Percentiles rank a stretch among this genome's conserved stretches.
Evolutionary conservation across 2,888 invertebrate genomes (phyloP).

Genomic region (Agonopterix alstromeriana): DNA sequence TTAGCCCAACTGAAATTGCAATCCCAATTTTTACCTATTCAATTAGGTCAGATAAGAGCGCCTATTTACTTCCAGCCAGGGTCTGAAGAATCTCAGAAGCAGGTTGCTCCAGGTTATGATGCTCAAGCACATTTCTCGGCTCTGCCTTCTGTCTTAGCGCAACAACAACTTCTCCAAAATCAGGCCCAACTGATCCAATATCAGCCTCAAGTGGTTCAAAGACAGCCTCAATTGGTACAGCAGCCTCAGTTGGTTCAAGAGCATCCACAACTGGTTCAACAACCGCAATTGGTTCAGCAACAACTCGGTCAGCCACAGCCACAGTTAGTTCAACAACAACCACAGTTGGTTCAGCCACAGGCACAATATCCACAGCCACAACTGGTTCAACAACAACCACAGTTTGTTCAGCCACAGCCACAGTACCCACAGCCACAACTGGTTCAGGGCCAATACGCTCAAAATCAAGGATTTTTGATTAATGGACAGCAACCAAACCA

Average conservation of each 20-base stretch:
- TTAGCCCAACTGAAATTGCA: slow-evolving; percentile 53
- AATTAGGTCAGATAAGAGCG: slow-evolving; percentile 38
- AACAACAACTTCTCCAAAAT: slow-evolving; percentile 31
- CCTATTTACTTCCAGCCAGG: slow-evolving; percentile 39
- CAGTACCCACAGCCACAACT: slow-evolving; percentile 3
- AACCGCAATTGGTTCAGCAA: background rate
- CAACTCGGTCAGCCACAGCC: slow-evolving; percentile 4
- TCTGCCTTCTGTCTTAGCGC: slow-evolving; percentile 53
- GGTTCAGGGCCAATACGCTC: slow-evolving; percentile 1
- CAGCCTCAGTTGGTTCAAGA: slow-evolving; percentile 17
- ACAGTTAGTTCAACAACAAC: slow-evolving; percentile 8
- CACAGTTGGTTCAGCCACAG: background rate
- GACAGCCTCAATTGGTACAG: background rate
- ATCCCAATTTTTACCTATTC: slow-evolving; percentile 46
- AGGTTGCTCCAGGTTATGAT: slow-evolving; percentile 40
- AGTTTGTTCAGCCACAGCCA: slow-evolving; percentile 6
- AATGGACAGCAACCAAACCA: slow-evolving; percentile 17
- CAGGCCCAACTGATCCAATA: slow-evolving; percentile 29
- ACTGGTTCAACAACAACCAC: slow-evolving; percentile 11
- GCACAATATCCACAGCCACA: slow-evolving; percentile 12
- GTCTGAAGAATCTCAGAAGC: slow-evolving; percentile 34
- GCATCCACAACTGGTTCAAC: slow-evolving; percentile 14
- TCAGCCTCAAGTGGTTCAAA: slow-evolving; percentile 32
- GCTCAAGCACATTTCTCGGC: slow-evolving; percentile 58
- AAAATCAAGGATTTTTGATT: background rate